Evolutionary conservation across 2,888 invertebrate genomes (phyloP).

Genomic region (Erebia aethiops): DNA sequence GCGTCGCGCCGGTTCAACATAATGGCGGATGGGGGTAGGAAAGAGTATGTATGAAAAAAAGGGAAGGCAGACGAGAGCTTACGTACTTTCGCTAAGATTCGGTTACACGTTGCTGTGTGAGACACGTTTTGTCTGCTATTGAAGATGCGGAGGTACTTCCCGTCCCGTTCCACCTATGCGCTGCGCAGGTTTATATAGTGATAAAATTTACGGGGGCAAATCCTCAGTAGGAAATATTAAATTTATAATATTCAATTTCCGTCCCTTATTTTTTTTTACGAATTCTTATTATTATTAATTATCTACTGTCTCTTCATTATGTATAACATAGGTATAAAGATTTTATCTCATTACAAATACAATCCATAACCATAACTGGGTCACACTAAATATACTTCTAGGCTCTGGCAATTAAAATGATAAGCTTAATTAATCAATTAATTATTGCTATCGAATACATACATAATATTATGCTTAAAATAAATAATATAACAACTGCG

Average conservation of each 20-base stretch:
- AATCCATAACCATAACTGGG: too few species aligned
- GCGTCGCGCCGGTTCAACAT: conserved; percentile 79
- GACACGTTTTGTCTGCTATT: conserved; percentile 57
- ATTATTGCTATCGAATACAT: too few species aligned
- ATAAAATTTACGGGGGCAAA: conserved; percentile 6
- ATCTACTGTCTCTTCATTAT: too few species aligned
- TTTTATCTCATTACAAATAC: too few species aligned
- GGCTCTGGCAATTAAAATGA: too few species aligned
- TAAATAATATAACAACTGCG: too few species aligned
- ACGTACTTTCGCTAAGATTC: conserved; percentile 66
- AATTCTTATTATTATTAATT: background rate
- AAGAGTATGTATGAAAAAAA: conserved; percentile 71
- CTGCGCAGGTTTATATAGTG: background rate
- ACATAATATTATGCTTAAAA: too few species aligned
- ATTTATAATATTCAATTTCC: background rate
- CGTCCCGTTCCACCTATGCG: conserved; percentile 24
- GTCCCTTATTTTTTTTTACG: background rate
- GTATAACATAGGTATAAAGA: too few species aligned
- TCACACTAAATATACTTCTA: too few species aligned
- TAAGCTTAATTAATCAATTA: too few species aligned
- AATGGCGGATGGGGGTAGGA: conserved; percentile 75
- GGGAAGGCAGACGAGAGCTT: conserved; percentile 60
- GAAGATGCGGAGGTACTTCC: conserved; percentile 36
- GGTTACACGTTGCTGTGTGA: conserved; percentile 67
- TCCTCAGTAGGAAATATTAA: background rate